phyloP scores from a whole-genome alignment of 2,113 vertebrate species.

The Semnornis frantzii region DNA sequence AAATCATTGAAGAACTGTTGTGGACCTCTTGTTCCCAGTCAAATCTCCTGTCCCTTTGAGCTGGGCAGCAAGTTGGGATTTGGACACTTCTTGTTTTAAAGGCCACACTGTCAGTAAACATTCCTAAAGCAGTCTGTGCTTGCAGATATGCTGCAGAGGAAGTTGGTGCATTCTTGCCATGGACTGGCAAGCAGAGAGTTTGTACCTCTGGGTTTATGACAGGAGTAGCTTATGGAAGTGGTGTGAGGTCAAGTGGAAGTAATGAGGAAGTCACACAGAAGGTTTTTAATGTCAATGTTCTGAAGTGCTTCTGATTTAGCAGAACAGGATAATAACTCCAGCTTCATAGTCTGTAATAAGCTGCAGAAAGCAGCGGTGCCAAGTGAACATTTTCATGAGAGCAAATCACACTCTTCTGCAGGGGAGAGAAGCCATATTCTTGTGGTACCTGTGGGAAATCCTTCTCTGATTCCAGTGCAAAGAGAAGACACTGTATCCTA shows the following conservation, averaged over 20 bases:
- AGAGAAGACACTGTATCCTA: conserved; percentile 89
- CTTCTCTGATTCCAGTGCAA: conserved; percentile 93
- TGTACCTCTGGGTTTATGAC: neutral
- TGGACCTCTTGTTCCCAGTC: neutral
- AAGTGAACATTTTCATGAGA: neutral
- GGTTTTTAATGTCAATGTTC: neutral
- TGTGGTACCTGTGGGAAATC: conserved; percentile 90
- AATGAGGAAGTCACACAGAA: neutral
- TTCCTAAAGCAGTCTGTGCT: neutral
- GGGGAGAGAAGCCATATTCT: conserved; percentile 94
- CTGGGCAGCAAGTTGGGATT: neutral
- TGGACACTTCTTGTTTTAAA: neutral
- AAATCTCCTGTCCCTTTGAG: neutral
- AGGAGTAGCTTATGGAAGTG: neutral
- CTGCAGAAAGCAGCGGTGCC: neutral
- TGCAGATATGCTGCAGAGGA: neutral
- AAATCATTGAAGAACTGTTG: neutral
- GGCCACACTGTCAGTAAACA: neutral
- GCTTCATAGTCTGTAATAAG: neutral
- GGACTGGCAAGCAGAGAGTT: neutral
- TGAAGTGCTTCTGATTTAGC: neutral
- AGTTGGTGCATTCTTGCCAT: neutral
- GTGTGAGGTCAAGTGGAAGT: neutral
- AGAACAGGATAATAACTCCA: neutral
- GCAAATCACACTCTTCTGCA: conserved; percentile 62